Percentiles rank a stretch among this genome's conserved stretches.
Evolutionary conservation across 1,140 invertebrate genomes (phyloP).

Genomic region (Andrena cerasifolii): DNA sequence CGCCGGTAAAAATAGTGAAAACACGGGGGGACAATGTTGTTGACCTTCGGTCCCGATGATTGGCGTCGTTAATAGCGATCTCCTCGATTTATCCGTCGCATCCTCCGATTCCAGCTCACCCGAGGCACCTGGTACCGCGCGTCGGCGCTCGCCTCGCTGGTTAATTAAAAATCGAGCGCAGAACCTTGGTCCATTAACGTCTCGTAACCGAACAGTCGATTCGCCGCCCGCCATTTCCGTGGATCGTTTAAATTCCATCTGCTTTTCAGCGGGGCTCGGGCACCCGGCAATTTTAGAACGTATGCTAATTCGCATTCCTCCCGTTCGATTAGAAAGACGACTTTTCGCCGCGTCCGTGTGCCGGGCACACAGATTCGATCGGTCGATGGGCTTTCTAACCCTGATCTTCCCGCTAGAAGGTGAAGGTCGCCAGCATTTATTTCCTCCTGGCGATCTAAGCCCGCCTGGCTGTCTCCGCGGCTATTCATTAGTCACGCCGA

Average conservation of each 20-base stretch:
- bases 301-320: constrained; percentile 1
- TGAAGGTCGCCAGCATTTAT: constrained; percentile 63
- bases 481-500: constrained; percentile 35
- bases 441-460: constrained; percentile 30
- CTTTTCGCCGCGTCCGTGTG: neutral
- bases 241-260: neutral
- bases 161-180: too few species aligned
- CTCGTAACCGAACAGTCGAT: too few species aligned
- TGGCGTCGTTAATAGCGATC: too few species aligned
- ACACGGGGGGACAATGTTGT: too few species aligned
- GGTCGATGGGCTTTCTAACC: constrained; percentile 54
- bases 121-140: too few species aligned
- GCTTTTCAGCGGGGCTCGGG: neutral
- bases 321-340: neutral
- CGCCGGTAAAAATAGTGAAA: neutral
- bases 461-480: neutral
- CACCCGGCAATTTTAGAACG: neutral
- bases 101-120: too few species aligned
- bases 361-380: constrained; percentile 2
- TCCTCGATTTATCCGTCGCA: too few species aligned
- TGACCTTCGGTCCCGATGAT: too few species aligned
- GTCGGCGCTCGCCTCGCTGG: too few species aligned
- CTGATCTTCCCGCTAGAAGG: constrained; percentile 64
- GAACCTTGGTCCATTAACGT: too few species aligned
- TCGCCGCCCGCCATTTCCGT: too few species aligned